Evolutionary conservation across 1,140 invertebrate species (phyloP).

Genomic region (Cataglyphis hispanica): DNA sequence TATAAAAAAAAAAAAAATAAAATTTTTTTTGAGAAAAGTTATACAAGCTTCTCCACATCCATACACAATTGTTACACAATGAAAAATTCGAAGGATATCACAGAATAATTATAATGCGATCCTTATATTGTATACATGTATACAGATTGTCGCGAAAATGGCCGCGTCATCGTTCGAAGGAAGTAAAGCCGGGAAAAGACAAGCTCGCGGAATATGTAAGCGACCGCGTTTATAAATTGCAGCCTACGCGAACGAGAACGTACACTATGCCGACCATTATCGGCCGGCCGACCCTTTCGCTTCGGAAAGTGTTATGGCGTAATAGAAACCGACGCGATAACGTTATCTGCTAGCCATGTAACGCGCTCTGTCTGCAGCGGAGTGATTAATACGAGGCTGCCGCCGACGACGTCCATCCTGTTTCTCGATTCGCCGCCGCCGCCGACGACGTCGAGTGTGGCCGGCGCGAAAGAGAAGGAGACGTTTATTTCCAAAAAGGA

Average conservation of each 20-base stretch:
- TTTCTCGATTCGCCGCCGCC: conserved; percentile 52
- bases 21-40: no score
- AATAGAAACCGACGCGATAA: conserved; percentile 62
- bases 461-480: conserved; percentile 48
- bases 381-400: conserved; percentile 59
- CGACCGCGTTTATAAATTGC: conserved; percentile 48
- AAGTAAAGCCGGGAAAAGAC: not conserved
- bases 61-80: no score
- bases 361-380: conserved; percentile 52
- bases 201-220: conserved; percentile 34
- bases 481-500: conserved; percentile 64
- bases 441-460: conserved; percentile 2
- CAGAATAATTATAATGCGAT: not conserved
- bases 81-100: no score
- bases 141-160: not conserved
- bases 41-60: no score
- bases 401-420: conserved; percentile 53
- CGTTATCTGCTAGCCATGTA: conserved; percentile 50
- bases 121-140: not conserved
- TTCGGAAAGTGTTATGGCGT: conserved; percentile 57
- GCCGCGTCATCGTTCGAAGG: not conserved
- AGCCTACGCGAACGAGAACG: conserved; percentile 10
- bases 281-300: conserved; percentile 30
- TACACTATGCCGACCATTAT: conserved; percentile 21
- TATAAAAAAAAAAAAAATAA: no score